Percentiles rank a stretch among this genome's conserved stretches.
Conservation (phyloP, 53 echinoderm and acorn worm genomes). For the Antedon mediterranea region DNA sequence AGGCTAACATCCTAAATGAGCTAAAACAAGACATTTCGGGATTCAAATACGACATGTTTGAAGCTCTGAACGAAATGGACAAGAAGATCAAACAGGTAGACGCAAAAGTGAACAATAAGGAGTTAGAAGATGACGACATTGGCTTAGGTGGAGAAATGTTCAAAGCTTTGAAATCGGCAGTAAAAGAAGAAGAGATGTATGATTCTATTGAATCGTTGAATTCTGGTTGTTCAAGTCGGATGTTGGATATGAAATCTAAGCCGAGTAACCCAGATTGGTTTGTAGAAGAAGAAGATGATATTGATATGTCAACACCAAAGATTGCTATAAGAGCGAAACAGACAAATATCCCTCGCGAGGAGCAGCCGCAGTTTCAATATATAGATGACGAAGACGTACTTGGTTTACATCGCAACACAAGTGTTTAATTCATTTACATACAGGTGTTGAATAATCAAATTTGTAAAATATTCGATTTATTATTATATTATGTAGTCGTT, state of each 20-base stretch:
- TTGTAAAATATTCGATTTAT: no score
- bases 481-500: no score
- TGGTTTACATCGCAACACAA: constrained; percentile 59
- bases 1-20: constrained; percentile 70
- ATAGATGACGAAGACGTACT: constrained; percentile 80
- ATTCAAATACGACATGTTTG: constrained; percentile 98
- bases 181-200: constrained; percentile 54
- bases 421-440: constrained; percentile 24
- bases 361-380: constrained; percentile 52
- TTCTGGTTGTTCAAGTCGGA: constrained; percentile 70
- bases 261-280: constrained; percentile 62
- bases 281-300: constrained; percentile 57
- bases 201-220: constrained; percentile 85
- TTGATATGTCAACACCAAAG: constrained; percentile 29
- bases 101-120: constrained; percentile 76
- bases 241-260: constrained; percentile 65
- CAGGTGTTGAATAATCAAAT: no score
- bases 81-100: constrained; percentile 92
- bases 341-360: constrained; percentile 11
- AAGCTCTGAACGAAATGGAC: constrained; percentile 96
- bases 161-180: constrained; percentile 73
- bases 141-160: constrained; percentile 84
- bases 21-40: constrained; percentile 94
- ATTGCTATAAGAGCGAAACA: constrained; percentile 39
- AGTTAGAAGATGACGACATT: constrained; percentile 40